Percentiles rank a stretch among this genome's conserved stretches.
Evolutionary conservation across 2,888 invertebrate genomes (phyloP).

Genomic region (Buathra laborator): DNA sequence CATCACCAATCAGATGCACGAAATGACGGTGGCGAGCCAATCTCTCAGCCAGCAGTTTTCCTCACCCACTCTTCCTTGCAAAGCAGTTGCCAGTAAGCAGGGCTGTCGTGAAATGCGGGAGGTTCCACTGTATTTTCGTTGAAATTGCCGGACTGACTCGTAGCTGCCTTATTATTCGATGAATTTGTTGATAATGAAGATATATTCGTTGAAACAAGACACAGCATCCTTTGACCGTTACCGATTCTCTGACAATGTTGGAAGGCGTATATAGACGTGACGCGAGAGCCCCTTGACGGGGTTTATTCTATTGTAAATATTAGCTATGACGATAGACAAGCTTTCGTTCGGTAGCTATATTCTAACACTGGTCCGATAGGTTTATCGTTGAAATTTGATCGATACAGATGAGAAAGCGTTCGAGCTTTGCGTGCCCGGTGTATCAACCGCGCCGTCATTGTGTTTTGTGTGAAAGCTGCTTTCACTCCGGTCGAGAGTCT

Average conservation of each 20-base stretch:
- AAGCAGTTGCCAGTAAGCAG: no score
- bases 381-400: slow-evolving; percentile 64
- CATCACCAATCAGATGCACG: no score
- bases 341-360: background rate
- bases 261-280: background rate
- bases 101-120: no score
- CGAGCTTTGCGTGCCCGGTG: slow-evolving; percentile 26
- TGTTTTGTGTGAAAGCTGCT: slow-evolving; percentile 29
- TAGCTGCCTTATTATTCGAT: background rate
- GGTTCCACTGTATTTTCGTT: no score
- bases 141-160: no score
- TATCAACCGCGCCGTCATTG: slow-evolving; percentile 37
- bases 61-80: no score
- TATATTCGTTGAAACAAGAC: background rate
- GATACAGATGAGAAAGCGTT: slow-evolving; percentile 63
- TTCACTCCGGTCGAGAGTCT: slow-evolving; percentile 38
- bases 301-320: slow-evolving; percentile 8
- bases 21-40: no score
- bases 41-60: no score
- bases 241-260: background rate
- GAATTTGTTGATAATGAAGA: no score
- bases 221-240: background rate
- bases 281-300: background rate
- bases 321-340: background rate
- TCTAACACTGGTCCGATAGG: slow-evolving; percentile 22